A percentile compares a stretch with the other conserved stretches of the same genome.
phyloP scores from a whole-genome alignment of 2,113 vertebrate species.

The Tychaedon coryphoeus region DNA sequence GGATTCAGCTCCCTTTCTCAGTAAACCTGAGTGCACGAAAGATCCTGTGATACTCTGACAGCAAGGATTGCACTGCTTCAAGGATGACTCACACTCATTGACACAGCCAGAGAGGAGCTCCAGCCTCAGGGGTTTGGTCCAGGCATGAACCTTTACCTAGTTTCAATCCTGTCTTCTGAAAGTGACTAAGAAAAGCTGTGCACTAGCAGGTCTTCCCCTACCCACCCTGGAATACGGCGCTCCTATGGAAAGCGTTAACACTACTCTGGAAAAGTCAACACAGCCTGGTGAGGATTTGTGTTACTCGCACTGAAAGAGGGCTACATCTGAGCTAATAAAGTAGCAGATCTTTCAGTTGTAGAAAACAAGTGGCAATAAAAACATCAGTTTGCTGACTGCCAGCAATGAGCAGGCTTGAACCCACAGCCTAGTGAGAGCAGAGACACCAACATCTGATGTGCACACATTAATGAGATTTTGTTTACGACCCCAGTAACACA shows the following conservation, averaged over 20 bases:
- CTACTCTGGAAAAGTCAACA: not conserved
- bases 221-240: not conserved
- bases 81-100: not conserved
- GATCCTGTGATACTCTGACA: not conserved
- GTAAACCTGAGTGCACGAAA: rapidly evolving
- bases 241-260: not conserved
- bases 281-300: not conserved
- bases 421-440: not conserved
- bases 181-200: not conserved
- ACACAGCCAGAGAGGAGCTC: not conserved
- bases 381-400: too few species aligned
- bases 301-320: not conserved
- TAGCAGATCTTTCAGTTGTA: not conserved
- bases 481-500: not conserved
- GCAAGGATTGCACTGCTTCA: rapidly evolving
- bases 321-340: not conserved
- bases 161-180: not conserved
- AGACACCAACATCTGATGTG: not conserved
- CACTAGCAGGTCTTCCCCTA: not conserved
- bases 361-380: not conserved
- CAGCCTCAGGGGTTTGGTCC: not conserved
- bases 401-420: not conserved
- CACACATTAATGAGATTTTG: rapidly evolving
- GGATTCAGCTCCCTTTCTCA: not conserved
- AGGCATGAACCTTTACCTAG: not conserved